Conservation (phyloP, 1,140 invertebrate genomes). For the Drosophila sp. region DNA sequence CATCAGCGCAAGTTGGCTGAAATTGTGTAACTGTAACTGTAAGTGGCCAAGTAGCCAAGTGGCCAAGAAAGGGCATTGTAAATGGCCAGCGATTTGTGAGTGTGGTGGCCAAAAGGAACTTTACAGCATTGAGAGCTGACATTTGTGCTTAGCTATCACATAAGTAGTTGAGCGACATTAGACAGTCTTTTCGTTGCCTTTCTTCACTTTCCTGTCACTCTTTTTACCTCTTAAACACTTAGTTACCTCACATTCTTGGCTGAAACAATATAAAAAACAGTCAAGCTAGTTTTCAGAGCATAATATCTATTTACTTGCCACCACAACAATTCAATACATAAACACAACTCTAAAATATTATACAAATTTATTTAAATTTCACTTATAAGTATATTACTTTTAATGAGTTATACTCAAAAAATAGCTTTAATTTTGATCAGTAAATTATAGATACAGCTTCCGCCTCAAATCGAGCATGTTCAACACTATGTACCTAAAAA, state of each 20-base stretch:
- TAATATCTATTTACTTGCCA: too few relatives aligned
- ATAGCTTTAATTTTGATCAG: too few relatives aligned
- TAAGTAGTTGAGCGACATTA: constrained; percentile 27
- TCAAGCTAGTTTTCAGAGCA: too few relatives aligned
- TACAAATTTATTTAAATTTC: too few relatives aligned
- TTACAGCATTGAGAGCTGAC: constrained; percentile 7
- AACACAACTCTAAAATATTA: too few relatives aligned
- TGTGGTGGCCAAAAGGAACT: constrained; percentile 11
- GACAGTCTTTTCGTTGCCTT: background rate
- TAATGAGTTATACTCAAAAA: too few relatives aligned
- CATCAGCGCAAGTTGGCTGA: constrained; percentile 18
- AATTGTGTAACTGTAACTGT: constrained; percentile 40
- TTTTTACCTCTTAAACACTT: background rate
- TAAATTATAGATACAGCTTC: too few relatives aligned
- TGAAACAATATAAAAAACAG: too few relatives aligned
- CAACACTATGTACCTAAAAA: too few relatives aligned
- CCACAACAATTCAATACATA: too few relatives aligned
- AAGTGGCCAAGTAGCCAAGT: constrained; percentile 35
- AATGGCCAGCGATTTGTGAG: constrained; percentile 53
- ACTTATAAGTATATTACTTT: too few relatives aligned
- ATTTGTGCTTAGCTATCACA: constrained; percentile 12
- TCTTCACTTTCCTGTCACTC: background rate
- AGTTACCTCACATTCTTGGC: background rate
- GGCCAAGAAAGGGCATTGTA: constrained; percentile 24
- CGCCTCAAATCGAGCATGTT: too few relatives aligned